Evolutionary conservation across 2,797 vertebrate genomes (phyloP).

Genomic region (Austrolebias charrua): DNA sequence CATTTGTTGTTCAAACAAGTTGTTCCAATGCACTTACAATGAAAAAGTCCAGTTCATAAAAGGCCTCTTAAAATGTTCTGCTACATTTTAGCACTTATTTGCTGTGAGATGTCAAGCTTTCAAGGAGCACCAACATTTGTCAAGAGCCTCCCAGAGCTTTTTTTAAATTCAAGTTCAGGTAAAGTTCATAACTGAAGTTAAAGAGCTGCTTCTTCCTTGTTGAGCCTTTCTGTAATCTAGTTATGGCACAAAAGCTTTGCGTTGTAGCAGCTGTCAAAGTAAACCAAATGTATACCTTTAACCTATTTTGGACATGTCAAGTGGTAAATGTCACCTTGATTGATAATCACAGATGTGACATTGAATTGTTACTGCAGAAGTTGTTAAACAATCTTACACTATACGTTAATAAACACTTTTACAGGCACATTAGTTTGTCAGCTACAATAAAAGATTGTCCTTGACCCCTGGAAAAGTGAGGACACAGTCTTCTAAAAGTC

Average conservation of each 20-base stretch:
- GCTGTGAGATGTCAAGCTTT: not conserved
- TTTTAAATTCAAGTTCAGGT: not conserved
- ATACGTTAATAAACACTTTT: slow-evolving; percentile 20
- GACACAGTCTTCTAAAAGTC: slow-evolving; percentile 28
- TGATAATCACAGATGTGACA: not conserved
- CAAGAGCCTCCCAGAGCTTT: not conserved
- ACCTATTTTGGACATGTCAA: not conserved
- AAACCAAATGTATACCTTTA: not conserved
- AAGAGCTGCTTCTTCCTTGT: not conserved
- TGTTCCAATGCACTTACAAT: not conserved
- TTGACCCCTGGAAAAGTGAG: slow-evolving; percentile 25
- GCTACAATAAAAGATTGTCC: slow-evolving; percentile 20
- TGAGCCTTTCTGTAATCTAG: not conserved
- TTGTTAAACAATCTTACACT: slow-evolving; percentile 7
- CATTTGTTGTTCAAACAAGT: too few species aligned
- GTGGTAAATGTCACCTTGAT: not conserved
- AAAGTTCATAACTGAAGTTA: not conserved
- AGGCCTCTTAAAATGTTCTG: not conserved
- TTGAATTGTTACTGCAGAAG: slow-evolving; percentile 11
- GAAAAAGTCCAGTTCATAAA: not conserved
- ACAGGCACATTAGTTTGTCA: slow-evolving; percentile 2
- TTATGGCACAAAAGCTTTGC: not conserved
- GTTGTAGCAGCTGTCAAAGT: not conserved
- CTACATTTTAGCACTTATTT: not conserved
- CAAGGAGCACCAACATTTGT: not conserved